phyloP scores from a whole-genome alignment of 2,888 invertebrate genomes.

The Lagria hirta region DNA sequence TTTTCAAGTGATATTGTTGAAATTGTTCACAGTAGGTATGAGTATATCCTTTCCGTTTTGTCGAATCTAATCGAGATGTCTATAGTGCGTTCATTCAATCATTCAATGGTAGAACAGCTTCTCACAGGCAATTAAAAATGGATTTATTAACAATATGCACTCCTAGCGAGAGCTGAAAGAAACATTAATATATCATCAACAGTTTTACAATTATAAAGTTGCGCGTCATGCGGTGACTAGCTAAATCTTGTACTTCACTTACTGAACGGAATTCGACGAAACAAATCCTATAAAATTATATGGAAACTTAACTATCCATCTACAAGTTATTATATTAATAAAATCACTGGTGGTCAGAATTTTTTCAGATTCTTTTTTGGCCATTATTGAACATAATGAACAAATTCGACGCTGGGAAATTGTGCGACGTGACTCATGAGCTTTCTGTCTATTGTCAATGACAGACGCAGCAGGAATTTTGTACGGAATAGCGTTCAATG shows the following conservation, averaged over 20 bases:
- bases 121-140: conserved; percentile 44
- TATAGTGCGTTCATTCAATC: conserved; percentile 31
- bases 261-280: conserved; percentile 39
- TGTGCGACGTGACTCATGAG: conserved; percentile 32
- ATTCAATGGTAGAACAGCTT: conserved; percentile 33
- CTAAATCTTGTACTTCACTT: conserved; percentile 37
- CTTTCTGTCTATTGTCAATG: conserved; percentile 24
- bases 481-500: too few species aligned
- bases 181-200: conserved; percentile 45
- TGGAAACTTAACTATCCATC: conserved; percentile 31
- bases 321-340: conserved; percentile 35
- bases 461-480: conserved; percentile 7
- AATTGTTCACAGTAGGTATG: conserved; percentile 4
- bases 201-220: conserved; percentile 44
- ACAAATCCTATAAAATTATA: conserved; percentile 39
- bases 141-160: conserved; percentile 44
- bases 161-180: conserved; percentile 40
- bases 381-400: conserved; percentile 18
- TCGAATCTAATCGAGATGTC: conserved; percentile 29
- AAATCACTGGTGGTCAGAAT: conserved; percentile 27
- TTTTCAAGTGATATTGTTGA: too few species aligned
- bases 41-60: too few species aligned
- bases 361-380: too few species aligned
- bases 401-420: conserved; percentile 32
- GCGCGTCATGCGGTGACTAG: conserved; percentile 41